A percentile compares a stretch with the other conserved stretches of the same genome.
These are phyloP conservation scores for Cryptus armator DNA, from an alignment of 2,888 invertebrate genomes.

Conservation along the genomic window DNA sequence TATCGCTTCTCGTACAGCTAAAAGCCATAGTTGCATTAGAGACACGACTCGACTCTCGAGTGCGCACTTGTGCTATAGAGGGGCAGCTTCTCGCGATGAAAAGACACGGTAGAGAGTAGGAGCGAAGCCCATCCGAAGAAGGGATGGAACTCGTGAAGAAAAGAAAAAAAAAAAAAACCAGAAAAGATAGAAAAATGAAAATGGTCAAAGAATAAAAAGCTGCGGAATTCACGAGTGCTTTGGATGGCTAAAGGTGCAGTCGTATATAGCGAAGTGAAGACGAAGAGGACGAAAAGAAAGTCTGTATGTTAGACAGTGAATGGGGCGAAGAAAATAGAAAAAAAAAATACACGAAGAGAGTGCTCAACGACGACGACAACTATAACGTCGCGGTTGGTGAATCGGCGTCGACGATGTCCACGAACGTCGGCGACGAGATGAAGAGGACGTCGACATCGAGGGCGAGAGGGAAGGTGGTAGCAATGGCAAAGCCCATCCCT, in stretches of 20 bases:
- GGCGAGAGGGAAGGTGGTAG: constrained; percentile 22
- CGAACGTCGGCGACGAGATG: constrained; percentile 29
- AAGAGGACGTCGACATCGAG: constrained; percentile 55
- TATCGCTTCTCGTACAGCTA: constrained; percentile 5
- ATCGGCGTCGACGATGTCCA: constrained; percentile 51
- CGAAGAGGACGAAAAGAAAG: constrained; percentile 35
- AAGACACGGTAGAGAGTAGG: background rate
- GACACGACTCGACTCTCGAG: background rate
- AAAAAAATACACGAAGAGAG: constrained; percentile 32
- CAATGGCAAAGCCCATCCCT: background rate
- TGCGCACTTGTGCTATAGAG: background rate
- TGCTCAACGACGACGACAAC: constrained; percentile 57
- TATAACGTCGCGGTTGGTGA: constrained; percentile 52
- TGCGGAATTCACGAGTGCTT: constrained; percentile 36
- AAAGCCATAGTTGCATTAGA: constrained; percentile 1
- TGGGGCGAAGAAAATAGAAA: constrained; percentile 38
- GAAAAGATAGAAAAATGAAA: background rate
- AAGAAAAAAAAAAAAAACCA: constrained; percentile 3
- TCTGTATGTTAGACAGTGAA: constrained; percentile 53
- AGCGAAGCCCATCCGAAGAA: background rate
- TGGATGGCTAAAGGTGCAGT: constrained; percentile 31
- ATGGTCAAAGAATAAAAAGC: constrained; percentile 49
- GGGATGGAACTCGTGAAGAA: constrained; percentile 41
- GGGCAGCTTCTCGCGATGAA: background rate
- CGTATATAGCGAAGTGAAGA: constrained; percentile 8